phyloP scores from a whole-genome alignment of 30 jellyfish, hydroid and myxozoan species.

The Aurelia sp. region DNA sequence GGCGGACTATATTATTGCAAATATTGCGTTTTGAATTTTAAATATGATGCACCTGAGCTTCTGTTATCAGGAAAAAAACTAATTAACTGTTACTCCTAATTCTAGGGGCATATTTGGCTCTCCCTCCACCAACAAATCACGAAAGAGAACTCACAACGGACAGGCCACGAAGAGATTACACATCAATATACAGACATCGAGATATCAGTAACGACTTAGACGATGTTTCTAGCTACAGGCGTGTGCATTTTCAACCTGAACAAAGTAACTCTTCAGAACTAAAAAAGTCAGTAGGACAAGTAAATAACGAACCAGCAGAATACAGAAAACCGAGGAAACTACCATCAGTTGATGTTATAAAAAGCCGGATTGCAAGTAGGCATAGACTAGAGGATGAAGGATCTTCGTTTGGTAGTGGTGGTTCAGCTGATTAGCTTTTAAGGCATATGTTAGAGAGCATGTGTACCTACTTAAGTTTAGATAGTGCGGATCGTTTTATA shows the following conservation, averaged over 20 bases:
- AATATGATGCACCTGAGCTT: no score
- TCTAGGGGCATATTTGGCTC: constrained; percentile 91
- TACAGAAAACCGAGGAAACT: constrained; percentile 80
- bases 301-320: constrained; percentile 49
- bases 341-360: constrained; percentile 88
- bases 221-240: constrained; percentile 26
- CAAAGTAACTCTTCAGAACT: constrained; percentile 22
- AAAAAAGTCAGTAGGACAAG: constrained; percentile 19
- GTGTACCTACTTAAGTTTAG: no score
- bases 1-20: no score
- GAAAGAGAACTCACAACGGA: constrained; percentile 42
- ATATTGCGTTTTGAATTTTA: no score
- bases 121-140: constrained; percentile 64
- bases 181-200: constrained; percentile 17
- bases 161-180: constrained; percentile 4
- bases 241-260: constrained; percentile 69
- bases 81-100: not conserved
- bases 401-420: constrained; percentile 97
- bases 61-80: no score
- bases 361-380: constrained; percentile 78
- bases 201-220: constrained; percentile 16
- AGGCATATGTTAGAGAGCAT: not conserved
- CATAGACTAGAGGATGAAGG: constrained; percentile 94
- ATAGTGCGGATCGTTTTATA: no score
- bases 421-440: constrained; percentile 51